Evolutionary conservation across 2,113 vertebrate species (phyloP).

Genomic region (Cettia cetti): DNA sequence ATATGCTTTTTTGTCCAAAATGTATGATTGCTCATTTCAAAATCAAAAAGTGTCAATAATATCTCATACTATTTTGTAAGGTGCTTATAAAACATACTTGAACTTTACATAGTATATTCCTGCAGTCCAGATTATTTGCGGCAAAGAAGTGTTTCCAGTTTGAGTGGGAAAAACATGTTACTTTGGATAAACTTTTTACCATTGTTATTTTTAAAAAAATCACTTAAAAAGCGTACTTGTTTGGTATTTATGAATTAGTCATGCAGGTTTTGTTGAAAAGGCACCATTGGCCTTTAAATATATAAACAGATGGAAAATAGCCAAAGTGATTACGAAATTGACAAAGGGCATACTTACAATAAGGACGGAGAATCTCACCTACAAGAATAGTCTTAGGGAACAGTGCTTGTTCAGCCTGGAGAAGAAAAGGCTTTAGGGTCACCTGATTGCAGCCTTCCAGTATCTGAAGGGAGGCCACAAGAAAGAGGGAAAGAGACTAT

Average conservation of each 20-base stretch:
- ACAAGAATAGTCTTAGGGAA: not conserved
- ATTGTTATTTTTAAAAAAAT: not conserved
- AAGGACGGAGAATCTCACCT: not conserved
- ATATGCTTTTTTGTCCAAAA: not conserved
- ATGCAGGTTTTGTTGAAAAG: not conserved
- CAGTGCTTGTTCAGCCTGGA: not conserved
- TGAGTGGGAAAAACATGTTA: not conserved
- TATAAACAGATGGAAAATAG: not conserved
- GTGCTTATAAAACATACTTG: not conserved
- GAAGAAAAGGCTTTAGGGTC: not conserved
- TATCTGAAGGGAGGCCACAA: not conserved
- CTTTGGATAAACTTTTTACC: not conserved
- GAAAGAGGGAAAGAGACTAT: not conserved
- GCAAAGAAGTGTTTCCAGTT: not conserved
- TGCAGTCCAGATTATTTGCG: not conserved
- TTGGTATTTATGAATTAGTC: not conserved
- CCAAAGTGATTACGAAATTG: not conserved
- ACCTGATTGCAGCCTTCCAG: not conserved
- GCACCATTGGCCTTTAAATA: not conserved
- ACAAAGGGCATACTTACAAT: not conserved
- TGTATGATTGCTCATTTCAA: not conserved
- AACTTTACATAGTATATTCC: not conserved
- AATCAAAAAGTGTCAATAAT: not conserved
- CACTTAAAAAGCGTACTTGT: not conserved
- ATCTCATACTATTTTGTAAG: not conserved